Percentiles rank a stretch among this genome's conserved stretches.
Conservation (phyloP, 2,113 vertebrate species). For the Pholis gunnellus region DNA sequence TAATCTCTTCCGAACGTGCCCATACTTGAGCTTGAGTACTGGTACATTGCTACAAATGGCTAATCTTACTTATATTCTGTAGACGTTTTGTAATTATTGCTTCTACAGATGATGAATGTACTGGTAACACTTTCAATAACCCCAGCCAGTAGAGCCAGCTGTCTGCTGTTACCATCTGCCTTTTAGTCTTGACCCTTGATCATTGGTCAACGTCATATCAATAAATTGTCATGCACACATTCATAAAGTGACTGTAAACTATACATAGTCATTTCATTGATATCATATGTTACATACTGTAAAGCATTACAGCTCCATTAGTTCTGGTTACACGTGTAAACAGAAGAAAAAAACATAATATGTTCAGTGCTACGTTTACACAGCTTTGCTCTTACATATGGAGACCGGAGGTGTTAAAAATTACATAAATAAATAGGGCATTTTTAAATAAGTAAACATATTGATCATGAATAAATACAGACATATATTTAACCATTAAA, state of each 20-base stretch:
- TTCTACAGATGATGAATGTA: constrained; percentile 41
- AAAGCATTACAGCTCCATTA: neutral
- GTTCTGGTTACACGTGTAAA: neutral
- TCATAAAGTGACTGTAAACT: neutral
- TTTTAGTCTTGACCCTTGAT: constrained; percentile 21
- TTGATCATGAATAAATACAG: neutral
- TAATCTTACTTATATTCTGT: constrained; percentile 38
- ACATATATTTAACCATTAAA: neutral
- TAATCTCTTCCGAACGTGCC: constrained; percentile 1
- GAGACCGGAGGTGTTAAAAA: neutral
- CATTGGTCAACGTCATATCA: neutral
- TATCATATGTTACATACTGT: neutral
- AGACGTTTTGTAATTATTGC: constrained; percentile 53
- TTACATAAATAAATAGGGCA: neutral
- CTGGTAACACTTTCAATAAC: constrained; percentile 37
- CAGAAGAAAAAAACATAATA: neutral
- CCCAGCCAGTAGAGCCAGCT: constrained; percentile 43
- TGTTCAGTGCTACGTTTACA: neutral
- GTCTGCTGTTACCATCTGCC: neutral
- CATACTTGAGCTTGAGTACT: constrained; percentile 27
- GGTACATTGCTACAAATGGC: constrained; percentile 33
- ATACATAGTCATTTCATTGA: neutral
- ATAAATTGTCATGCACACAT: constrained; percentile 11
- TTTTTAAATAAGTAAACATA: neutral
- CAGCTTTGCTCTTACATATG: neutral